phyloP scores from a whole-genome alignment of 2,113 vertebrate species.

The Labeo rohita region DNA sequence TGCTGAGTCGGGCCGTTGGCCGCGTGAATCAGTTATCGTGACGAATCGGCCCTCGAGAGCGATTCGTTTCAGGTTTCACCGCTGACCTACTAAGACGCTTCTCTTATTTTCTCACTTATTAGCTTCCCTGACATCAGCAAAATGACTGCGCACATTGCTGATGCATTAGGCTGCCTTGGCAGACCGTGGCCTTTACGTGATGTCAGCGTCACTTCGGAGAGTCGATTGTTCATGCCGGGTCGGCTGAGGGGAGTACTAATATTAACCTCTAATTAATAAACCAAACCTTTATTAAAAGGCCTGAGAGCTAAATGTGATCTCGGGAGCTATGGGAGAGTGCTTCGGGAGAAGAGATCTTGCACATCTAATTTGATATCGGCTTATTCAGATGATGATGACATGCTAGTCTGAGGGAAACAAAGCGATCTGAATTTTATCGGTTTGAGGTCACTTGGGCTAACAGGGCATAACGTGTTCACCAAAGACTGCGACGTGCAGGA shows the following conservation, averaged over 20 bases:
- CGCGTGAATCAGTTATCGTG: slow-evolving; percentile 67
- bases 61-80: slow-evolving; percentile 66
- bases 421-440: not conserved
- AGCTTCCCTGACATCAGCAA: slow-evolving; percentile 45
- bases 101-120: slow-evolving; percentile 39
- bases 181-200: slow-evolving; percentile 29
- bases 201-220: not conserved
- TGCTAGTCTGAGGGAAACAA: not conserved
- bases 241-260: slow-evolving; percentile 49
- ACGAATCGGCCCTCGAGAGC: slow-evolving; percentile 68
- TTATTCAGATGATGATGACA: slow-evolving; percentile 31
- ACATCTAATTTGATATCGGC: slow-evolving; percentile 39
- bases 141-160: slow-evolving; percentile 35
- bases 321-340: not conserved
- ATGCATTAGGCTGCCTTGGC: slow-evolving; percentile 14
- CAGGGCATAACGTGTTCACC: not conserved
- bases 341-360: not conserved
- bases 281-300: slow-evolving; percentile 54
- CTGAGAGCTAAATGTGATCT: slow-evolving; percentile 48
- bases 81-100: slow-evolving; percentile 70
- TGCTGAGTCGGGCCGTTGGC: slow-evolving; percentile 52
- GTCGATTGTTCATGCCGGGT: slow-evolving; percentile 40
- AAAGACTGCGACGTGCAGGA: not conserved
- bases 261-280: slow-evolving; percentile 59
- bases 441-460: not conserved